Evolutionary conservation across 2,888 invertebrate species (phyloP), one percentile per base, ranked within the genome.

Genomic region (Lacanobia oleracea): DNA sequence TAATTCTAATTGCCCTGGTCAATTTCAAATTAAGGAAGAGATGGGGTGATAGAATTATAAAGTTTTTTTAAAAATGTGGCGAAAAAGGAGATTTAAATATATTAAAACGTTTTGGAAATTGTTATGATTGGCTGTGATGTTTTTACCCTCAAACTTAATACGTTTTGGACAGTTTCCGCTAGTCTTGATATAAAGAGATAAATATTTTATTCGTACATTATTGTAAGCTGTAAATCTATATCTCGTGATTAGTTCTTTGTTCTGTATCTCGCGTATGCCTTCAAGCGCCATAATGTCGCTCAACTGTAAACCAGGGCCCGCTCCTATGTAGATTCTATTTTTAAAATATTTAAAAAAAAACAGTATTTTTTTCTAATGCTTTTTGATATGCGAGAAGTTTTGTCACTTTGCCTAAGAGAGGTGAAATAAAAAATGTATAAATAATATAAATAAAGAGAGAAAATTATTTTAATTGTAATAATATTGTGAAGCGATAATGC

Each of bases 401-500:
- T 92, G 94, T 95, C 94, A 95, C 93, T 94, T 93, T 93, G 94
- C 94, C 94, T 94, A 93, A 91, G 88, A 82, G 88, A 92, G 89
- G 91, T 89, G 89, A 91, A 92, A 92, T 89, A 89, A 91, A 89
- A 90, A 90, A 88, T 94, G 94, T 93, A 94, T 91, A 95, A 93
- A 94, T 93, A 94, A 92, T 94, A 93, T 94, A 94, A 89, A 92
- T 93, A 91, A 92, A 94, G 93, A 95, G 94, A 94, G 92, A 95
- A 94, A 93, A 90, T 89, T 95, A 95, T 95, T 95, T 95, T 95
- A 94, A 93, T 91, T 93, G 94, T 95, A 94, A 93, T 93, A 93
- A 91, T 93, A 95, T 94, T 95, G 92, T 92, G 93, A 94, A 95
- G 95, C 93, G 89, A 93, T 91, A 94, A 95, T 95, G 95, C 95